A percentile compares a stretch with the other conserved stretches of the same genome.
Evolutionary conservation across 2,888 invertebrate genomes (phyloP).

Genomic region (Rotaria magnacalcarata): DNA sequence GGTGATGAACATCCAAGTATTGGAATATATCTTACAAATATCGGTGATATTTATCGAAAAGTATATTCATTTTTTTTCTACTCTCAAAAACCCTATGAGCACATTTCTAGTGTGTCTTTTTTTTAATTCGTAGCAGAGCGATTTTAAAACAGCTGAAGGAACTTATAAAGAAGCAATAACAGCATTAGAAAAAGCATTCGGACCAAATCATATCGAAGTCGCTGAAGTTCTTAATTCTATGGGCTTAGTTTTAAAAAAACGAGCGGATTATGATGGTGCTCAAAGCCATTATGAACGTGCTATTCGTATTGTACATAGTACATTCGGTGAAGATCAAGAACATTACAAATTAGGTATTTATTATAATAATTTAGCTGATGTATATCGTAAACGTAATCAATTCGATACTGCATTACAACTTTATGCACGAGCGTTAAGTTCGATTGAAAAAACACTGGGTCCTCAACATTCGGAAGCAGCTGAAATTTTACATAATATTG

Average conservation of each 20-base stretch:
- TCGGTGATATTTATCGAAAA: constrained; percentile 26
- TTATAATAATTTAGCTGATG: constrained; percentile 27
- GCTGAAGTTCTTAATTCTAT: constrained; percentile 29
- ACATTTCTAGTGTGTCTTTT: neutral
- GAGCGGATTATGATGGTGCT: constrained; percentile 22
- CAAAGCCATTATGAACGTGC: neutral
- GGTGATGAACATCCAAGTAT: neutral
- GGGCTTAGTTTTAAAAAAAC: constrained; percentile 28
- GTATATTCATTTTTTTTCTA: neutral
- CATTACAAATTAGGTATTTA: constrained; percentile 35
- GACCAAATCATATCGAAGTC: constrained; percentile 14
- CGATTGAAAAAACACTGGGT: constrained; percentile 23
- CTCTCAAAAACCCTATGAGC: too few species aligned
- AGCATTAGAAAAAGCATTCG: constrained; percentile 17
- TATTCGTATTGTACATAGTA: neutral
- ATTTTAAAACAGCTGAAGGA: neutral
- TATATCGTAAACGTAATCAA: constrained; percentile 16
- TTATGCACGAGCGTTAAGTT: neutral
- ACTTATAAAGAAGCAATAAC: constrained; percentile 10
- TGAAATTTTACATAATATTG: constrained; percentile 33
- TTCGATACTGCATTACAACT: neutral
- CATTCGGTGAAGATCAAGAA: constrained; percentile 30
- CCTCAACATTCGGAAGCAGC: constrained; percentile 28
- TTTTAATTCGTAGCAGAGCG: neutral
- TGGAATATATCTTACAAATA: constrained; percentile 4